Evolutionary conservation across 2,113 vertebrate genomes (phyloP), one percentile per base, ranked within the genome.

Genomic region (Varanus salvator): DNA sequence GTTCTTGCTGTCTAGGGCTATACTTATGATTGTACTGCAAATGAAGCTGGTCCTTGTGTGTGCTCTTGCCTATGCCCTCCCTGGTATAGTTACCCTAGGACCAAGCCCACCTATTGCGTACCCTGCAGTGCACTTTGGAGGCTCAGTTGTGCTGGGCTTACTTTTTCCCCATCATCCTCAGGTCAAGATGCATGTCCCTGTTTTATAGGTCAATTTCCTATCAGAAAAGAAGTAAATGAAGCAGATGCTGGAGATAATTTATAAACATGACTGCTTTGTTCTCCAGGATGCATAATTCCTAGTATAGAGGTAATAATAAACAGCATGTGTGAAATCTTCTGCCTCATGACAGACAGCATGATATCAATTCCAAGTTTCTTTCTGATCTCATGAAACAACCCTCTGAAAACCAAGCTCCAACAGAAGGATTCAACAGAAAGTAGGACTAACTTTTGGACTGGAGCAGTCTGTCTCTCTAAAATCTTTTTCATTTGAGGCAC

Each of bases 141-240:
- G 75, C 29, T 68, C 15, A 87, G 38, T 15, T n/a, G 29, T 57
- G 78, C 78, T 50, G 14, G 31, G 29, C 17, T 68, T 60, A 80
- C 23, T 27, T 68, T 29, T 4, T 68, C 86, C 38, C 86, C 29
- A 77, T 66, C 85, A 78, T 78, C 75, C 27, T 29, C 38, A 80
- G 57, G 60, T 66, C 69, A 84, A 54, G 25, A 75, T 76, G 71
- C 69, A 89, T 66, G 38, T 27, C 52, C 75, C 44, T 64, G 69
- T 83, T 89, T 89, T 89, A 48, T 89, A 66, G 71, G 57, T 75
- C 57, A 48, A 89, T 89, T 89, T 76, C 71, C 80, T 84, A 78
- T 57, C 27, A 66, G 80, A 50, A 89, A 54, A 76, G 72, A 89
- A 75, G 54, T 74, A 84, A 89, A 86, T 44, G 72, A 74, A 89